These are phyloP conservation scores for Cotesia chilonis DNA, from an alignment of 1,140 invertebrate species.

Conservation along the genomic window DNA sequence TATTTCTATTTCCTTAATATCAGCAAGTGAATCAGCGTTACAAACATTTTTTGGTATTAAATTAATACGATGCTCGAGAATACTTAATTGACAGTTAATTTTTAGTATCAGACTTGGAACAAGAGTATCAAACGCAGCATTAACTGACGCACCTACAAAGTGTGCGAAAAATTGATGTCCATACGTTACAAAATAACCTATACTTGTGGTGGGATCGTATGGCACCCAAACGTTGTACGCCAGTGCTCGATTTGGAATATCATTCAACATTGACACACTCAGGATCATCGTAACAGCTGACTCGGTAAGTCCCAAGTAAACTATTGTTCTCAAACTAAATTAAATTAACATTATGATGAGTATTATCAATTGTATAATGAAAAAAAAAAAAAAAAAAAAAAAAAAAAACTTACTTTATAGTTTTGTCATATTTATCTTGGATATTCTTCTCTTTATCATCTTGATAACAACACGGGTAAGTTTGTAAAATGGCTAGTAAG, in stretches of 20 bases:
- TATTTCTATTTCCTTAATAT: background rate
- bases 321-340: background rate
- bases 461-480: constrained; percentile 31
- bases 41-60: background rate
- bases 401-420: background rate
- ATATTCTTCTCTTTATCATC: background rate
- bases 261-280: constrained; percentile 6
- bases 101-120: constrained; percentile 23
- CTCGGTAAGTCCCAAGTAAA: background rate
- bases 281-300: background rate
- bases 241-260: constrained; percentile 17
- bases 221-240: constrained; percentile 25
- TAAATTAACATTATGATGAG: too few relatives aligned
- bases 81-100: constrained; percentile 22
- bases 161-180: constrained; percentile 10
- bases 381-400: background rate
- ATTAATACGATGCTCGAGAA: constrained; percentile 24
- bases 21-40: background rate
- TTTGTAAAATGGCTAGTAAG: constrained; percentile 23
- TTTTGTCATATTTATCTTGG: background rate
- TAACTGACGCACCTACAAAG: background rate
- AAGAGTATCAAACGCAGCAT: constrained; percentile 16
- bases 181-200: constrained; percentile 21
- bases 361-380: too few relatives aligned
- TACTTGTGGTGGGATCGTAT: background rate